Conservation (phyloP, 1,140 invertebrate genomes). For the Drosophila subpulchrella region DNA sequence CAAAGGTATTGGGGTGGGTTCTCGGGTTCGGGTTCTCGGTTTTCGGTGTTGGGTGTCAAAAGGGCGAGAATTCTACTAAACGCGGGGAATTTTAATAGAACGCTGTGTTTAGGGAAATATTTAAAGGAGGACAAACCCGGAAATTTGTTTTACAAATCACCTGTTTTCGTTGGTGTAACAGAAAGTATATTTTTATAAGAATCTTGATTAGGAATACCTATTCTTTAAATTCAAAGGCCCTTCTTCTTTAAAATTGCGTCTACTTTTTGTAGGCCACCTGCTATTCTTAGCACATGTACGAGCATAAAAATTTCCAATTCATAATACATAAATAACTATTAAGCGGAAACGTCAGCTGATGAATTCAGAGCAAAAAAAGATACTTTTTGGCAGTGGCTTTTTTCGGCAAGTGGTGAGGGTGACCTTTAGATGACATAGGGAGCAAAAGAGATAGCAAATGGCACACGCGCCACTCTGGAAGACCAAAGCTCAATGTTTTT, state of each 20-base stretch:
- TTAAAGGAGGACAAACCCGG: no score
- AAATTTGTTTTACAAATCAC: no score
- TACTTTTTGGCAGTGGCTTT: constrained; percentile 45
- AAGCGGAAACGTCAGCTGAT: constrained; percentile 53
- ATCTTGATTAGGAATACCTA: no score
- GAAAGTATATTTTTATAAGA: no score
- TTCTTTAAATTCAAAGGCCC: neutral
- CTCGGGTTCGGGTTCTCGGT: neutral
- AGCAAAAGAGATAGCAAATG: constrained; percentile 23
- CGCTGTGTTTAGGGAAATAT: neutral
- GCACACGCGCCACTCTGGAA: constrained; percentile 63
- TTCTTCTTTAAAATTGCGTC: constrained; percentile 6
- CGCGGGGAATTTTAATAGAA: neutral
- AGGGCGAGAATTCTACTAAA: neutral
- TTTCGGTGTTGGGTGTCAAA: neutral
- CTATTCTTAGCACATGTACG: constrained; percentile 49
- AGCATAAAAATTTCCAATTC: constrained; percentile 56
- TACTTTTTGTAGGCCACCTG: constrained; percentile 6
- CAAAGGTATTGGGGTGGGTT: constrained; percentile 52
- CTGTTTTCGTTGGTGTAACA: neutral
- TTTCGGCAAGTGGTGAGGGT: constrained; percentile 31
- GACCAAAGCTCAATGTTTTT: constrained; percentile 58
- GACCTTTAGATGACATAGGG: constrained; percentile 78
- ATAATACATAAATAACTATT: constrained; percentile 55
- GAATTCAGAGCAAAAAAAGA: constrained; percentile 24